Base-by-base conservation (phyloP, 2,113 vertebrate species). In the Conger conger region DNA sequence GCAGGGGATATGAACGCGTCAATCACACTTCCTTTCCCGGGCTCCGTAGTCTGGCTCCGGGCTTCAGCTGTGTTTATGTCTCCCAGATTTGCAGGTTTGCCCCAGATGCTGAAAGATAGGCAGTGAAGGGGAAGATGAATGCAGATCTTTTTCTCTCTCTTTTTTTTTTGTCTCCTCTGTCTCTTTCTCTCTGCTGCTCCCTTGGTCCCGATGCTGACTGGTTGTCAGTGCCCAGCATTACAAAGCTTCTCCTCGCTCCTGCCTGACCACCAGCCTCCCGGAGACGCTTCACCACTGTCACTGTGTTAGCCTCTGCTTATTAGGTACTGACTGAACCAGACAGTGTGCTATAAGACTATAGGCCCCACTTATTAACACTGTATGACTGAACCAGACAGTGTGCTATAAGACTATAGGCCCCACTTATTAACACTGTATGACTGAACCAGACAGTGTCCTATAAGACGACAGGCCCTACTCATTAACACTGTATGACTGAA, bases 11-110 rank as follows among this genome's bases (percentile, higher is more conserved):
- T 84, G 73, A 73, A 87, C 63, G 73, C 84, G 84, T 88, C 89
- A 89, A 89, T 89, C 88, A 88, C 86, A 20, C 81, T 83, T 85
- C 54, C 86, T 84, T 86, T 86, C 45, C 83, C 50, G 35, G 79
- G 73, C 82, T 60, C 63, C n/a, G 20, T 76, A 37, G 79, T 82
- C 77, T 73, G 42, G 84, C 76, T 88, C 76, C 36, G 57, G 45
- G 83, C 68, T n/a, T 40, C 20, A n/a, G 63, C 38, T 57, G n/a
- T 81, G 81, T 63, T 63, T 85, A 80, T 73, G 73, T 37, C 76
- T 76, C 83, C 54, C 40, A 83, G 30, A 50, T 85, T 81, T 27
- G 30, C 82, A 30, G 68, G 79, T 82, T 42, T 87, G 83, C 80
- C 83, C 38, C 73, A 81, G 83, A 82, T 82, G 68, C 33, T 76